Conservation (phyloP, 37 sponge, comb jelly and placozoan genomes). For the Lycopodina hypogea region DNA sequence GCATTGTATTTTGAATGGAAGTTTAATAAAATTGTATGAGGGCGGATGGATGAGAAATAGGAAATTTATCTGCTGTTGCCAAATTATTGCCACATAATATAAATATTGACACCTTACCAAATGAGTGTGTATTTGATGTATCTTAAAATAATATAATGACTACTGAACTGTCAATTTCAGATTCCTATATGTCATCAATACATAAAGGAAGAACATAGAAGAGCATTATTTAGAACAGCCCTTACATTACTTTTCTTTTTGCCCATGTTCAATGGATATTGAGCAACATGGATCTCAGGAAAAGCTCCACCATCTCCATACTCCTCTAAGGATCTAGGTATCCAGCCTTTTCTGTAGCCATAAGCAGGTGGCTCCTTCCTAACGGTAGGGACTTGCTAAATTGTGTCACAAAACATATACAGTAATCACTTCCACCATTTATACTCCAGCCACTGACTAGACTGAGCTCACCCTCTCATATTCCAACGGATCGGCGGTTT, state of each 20-base stretch:
- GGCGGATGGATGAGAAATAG: too few species aligned
- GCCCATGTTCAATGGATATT: conserved; percentile 97
- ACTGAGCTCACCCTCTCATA: neutral
- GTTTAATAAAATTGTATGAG: too few species aligned
- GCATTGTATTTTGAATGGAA: too few species aligned
- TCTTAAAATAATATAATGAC: too few species aligned
- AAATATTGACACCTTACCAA: too few species aligned
- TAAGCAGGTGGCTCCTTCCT: conserved; percentile 89
- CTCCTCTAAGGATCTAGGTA: conserved; percentile 86
- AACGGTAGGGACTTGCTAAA: conserved; percentile 1
- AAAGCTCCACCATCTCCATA: conserved; percentile 98
- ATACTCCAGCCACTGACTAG: neutral
- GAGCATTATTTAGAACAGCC: neutral
- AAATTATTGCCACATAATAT: too few species aligned
- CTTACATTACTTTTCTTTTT: conserved; percentile 45
- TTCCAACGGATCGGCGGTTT: neutral
- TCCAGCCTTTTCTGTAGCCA: conserved; percentile 92
- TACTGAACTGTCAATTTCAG: too few species aligned
- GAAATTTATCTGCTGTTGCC: too few species aligned
- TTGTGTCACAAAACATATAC: neutral
- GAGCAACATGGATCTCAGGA: conserved; percentile 95
- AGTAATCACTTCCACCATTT: neutral
- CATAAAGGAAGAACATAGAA: neutral
- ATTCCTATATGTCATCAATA: too few species aligned
- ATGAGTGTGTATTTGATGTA: too few species aligned